Evolutionary conservation across 2,888 invertebrate genomes (phyloP), one percentile per base, ranked within the genome.

Genomic region (Drosophila incognita): DNA sequence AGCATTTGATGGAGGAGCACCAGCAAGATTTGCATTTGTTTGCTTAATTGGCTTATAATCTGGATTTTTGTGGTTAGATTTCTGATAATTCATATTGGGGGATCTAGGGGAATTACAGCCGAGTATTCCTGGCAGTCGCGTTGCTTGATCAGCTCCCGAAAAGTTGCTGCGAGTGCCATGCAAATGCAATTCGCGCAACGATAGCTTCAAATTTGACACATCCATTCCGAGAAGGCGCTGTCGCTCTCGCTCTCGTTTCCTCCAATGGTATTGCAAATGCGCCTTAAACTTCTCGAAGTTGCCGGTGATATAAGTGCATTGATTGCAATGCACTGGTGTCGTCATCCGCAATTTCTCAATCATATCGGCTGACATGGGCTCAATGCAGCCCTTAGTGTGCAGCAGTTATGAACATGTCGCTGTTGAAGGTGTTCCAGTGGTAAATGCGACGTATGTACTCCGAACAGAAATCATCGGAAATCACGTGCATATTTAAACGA

Each of bases 341-440:
- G 56, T 0, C 2, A 0, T 0, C 1, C 11, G 60, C 27, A 78
- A 35, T 18, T 59, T 8, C 2, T 65, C 53, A 1, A 31, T 33
- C 8, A 24, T 15, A 11, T 68, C 69, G 2, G 31, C 21, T 3
- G 66, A 3, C n/a, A 75, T 24, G 10, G 68, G 51, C 24, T 72
- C 54, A 42, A 81, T 46, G 2, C 4, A 46, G 6, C 72, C 66
- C 7, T 40, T n/a, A 0, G 24, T 2, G 8, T 11, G 24, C 5
- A 81, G 33, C 7, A 56, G 53, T 52, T 13, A 81, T 31, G 46
- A 81, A 81, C 27, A 82, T 36, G 4, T 69, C 67, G 2, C 75
- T 60, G 56, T 81, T 67, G 24, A 81, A 81, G 0, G 54, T 64
- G 15, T 69, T 72, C 81, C 81, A 82, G 7, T 81, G 81, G 7